Conservation (phyloP, 2,113 vertebrate species). For the Dromiciops gliroides region DNA sequence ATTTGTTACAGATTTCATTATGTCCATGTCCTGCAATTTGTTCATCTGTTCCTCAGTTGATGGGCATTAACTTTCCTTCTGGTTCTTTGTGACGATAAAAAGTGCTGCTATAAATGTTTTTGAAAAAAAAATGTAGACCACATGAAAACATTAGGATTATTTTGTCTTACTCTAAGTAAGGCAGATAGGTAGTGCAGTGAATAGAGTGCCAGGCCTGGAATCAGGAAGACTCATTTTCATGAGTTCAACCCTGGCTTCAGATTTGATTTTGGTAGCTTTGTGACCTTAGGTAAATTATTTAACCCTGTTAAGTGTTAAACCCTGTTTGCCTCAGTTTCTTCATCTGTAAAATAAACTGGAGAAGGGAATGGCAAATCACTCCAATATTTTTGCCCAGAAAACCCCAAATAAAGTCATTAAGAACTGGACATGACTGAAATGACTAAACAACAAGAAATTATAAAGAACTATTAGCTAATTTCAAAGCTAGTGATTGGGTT, state of each 20-base stretch:
- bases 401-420: background rate
- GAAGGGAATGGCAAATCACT: background rate
- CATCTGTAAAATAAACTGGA: background rate
- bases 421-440: background rate
- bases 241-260: background rate
- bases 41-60: background rate
- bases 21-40: background rate
- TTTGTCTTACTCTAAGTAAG: background rate
- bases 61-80: background rate
- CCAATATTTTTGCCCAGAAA: background rate
- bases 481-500: background rate
- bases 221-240: background rate
- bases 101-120: background rate
- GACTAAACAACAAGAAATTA: background rate
- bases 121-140: background rate
- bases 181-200: background rate
- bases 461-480: background rate
- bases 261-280: too few relatives aligned
- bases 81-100: background rate
- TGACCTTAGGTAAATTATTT: background rate
- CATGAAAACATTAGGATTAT: background rate
- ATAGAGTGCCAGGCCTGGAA: background rate
- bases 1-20: background rate
- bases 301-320: background rate
- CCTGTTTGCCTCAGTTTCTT: background rate